phyloP scores from a whole-genome alignment of 2,797 vertebrate species.

The Gymnocypris eckloni region DNA sequence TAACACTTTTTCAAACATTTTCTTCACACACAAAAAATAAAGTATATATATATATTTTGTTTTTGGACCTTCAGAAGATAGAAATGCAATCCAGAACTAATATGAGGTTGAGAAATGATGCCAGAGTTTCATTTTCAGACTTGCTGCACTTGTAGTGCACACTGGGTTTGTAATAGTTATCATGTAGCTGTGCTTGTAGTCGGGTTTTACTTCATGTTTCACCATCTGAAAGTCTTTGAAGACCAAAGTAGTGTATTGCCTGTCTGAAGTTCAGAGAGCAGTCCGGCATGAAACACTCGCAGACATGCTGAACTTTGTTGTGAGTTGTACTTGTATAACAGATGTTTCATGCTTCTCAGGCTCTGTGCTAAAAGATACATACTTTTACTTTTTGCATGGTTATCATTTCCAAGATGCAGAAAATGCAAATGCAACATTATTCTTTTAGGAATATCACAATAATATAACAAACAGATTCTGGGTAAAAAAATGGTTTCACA shows the following conservation, averaged over 20 bases:
- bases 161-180: not conserved
- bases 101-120: not conserved
- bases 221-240: slow-evolving; percentile 23
- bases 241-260: slow-evolving; percentile 17
- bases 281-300: not conserved
- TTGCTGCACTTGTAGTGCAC: not conserved
- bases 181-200: slow-evolving; percentile 13
- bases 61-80: not conserved
- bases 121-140: not conserved
- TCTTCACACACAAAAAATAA: not conserved
- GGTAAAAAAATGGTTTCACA: no score
- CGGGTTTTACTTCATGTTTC: slow-evolving; percentile 26
- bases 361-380: not conserved
- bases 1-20: not conserved
- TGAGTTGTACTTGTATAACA: not conserved
- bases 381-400: not conserved
- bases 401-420: not conserved
- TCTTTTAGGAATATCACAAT: no score
- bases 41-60: no score
- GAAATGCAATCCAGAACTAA: not conserved
- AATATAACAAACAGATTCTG: no score
- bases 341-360: not conserved
- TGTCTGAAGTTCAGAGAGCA: slow-evolving; percentile 26
- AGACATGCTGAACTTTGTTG: not conserved
- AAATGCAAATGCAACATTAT: not conserved